phyloP scores from a whole-genome alignment of 2,797 vertebrate genomes.

The Calcarius lapponicus region DNA sequence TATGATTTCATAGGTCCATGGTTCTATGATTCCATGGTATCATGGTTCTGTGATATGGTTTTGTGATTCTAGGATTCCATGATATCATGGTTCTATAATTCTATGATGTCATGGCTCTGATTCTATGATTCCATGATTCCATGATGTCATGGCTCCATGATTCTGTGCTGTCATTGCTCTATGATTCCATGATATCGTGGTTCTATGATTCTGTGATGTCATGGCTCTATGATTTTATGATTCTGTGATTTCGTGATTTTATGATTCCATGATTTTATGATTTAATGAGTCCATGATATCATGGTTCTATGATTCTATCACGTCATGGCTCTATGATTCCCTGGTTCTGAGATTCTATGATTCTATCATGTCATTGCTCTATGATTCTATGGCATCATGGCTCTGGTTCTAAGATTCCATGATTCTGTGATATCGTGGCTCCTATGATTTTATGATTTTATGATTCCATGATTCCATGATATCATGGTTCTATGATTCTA shows the following conservation, averaged over 20 bases:
- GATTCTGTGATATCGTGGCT: too few species aligned
- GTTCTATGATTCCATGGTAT: rapidly evolving
- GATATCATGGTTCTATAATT: not conserved
- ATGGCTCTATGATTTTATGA: rapidly evolving
- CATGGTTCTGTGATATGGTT: too few species aligned
- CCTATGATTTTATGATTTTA: too few species aligned
- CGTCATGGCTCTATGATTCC: rapidly evolving
- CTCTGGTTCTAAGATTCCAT: too few species aligned
- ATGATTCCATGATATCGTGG: too few species aligned
- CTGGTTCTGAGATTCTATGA: not conserved
- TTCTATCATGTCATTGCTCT: rapidly evolving
- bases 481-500: rapidly evolving
- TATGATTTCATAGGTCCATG: too few species aligned
- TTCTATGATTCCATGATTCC: too few species aligned
- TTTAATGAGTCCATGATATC: not conserved
- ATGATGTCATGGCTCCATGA: too few species aligned
- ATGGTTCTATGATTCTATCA: too few species aligned
- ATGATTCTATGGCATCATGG: not conserved
- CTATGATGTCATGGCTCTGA: rapidly evolving
- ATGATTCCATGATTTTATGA: rapidly evolving
- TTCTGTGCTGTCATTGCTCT: too few species aligned
- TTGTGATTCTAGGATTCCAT: too few species aligned
- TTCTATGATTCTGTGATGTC: rapidly evolving
- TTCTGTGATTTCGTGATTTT: rapidly evolving
- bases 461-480: too few species aligned